Conservation (phyloP, 2,888 invertebrate genomes). For the Gerosis bhagava region DNA sequence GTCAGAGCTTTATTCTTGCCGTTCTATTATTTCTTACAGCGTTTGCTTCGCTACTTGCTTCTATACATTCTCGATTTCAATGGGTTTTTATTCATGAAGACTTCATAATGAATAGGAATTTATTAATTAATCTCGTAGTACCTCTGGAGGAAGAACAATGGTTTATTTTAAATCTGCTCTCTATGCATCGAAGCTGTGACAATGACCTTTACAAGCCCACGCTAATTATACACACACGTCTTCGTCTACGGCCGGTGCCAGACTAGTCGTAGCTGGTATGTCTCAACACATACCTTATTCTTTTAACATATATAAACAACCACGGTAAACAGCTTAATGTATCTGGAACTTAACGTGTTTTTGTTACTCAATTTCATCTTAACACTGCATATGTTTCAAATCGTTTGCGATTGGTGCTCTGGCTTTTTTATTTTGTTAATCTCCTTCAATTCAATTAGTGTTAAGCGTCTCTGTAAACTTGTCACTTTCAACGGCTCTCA, state of each 20-base stretch:
- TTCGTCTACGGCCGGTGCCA: constrained; percentile 57
- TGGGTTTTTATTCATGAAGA: constrained; percentile 17
- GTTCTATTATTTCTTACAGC: constrained; percentile 12
- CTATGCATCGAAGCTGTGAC: constrained; percentile 65
- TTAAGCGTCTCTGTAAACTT: too few relatives aligned
- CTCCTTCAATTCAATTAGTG: too few relatives aligned
- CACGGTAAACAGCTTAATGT: constrained; percentile 16
- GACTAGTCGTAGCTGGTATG: constrained; percentile 57
- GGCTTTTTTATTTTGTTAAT: too few relatives aligned
- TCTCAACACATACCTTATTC: constrained; percentile 47
- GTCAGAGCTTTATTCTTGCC: constrained; percentile 10
- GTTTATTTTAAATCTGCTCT: constrained; percentile 56
- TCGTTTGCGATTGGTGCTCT: too few relatives aligned
- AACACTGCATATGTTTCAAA: too few relatives aligned
- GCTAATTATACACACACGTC: constrained; percentile 74
- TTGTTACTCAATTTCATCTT: constrained; percentile 30
- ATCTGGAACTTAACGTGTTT: constrained; percentile 13
- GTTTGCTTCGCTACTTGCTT: constrained; percentile 5
- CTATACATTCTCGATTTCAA: constrained; percentile 12
- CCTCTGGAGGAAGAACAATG: constrained; percentile 44
- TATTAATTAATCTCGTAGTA: constrained; percentile 22
- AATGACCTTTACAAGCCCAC: constrained; percentile 79
- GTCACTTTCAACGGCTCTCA: too few relatives aligned
- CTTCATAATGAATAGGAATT: constrained; percentile 19
- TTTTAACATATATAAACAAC: constrained; percentile 34